phyloP scores from a whole-genome alignment of 1,140 invertebrate species.

The Heliconius hermathena region DNA sequence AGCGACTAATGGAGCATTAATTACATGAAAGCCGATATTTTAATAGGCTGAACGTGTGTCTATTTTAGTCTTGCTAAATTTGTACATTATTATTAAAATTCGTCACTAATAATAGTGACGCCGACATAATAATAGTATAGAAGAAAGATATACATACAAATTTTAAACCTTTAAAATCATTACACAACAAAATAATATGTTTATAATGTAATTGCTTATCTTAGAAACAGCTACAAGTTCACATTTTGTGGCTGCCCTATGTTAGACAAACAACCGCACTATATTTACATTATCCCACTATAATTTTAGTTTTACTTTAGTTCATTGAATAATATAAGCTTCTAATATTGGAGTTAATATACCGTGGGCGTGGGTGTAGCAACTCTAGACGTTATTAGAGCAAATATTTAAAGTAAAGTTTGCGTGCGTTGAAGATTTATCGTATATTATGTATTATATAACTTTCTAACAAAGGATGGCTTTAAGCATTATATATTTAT shows the following conservation, averaged over 20 bases:
- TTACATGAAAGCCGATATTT: conserved; percentile 12
- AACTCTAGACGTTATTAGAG: not conserved
- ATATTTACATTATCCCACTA: not conserved
- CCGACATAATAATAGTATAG: too few species aligned
- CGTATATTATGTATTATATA: not conserved
- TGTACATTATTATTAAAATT: not conserved
- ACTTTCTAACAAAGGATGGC: not conserved
- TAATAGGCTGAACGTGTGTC: not conserved
- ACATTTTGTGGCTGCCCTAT: not conserved
- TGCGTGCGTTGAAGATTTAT: not conserved
- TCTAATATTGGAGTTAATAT: not conserved
- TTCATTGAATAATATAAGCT: not conserved
- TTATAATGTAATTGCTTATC: not conserved
- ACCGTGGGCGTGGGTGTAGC: not conserved
- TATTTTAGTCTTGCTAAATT: not conserved
- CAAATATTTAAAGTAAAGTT: conserved; percentile 5
- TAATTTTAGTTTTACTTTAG: not conserved
- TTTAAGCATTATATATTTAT: too few species aligned
- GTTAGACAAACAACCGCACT: not conserved
- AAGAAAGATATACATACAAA: too few species aligned
- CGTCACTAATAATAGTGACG: not conserved
- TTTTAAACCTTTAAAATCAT: not conserved
- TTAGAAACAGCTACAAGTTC: not conserved
- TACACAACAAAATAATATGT: not conserved
- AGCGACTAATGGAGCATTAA: conserved; percentile 14